Percentiles rank a stretch among this genome's conserved stretches.
These are phyloP conservation scores for Scaptomyza graminum DNA, from an alignment of 1,140 invertebrate genomes.

Conservation along the genomic window DNA sequence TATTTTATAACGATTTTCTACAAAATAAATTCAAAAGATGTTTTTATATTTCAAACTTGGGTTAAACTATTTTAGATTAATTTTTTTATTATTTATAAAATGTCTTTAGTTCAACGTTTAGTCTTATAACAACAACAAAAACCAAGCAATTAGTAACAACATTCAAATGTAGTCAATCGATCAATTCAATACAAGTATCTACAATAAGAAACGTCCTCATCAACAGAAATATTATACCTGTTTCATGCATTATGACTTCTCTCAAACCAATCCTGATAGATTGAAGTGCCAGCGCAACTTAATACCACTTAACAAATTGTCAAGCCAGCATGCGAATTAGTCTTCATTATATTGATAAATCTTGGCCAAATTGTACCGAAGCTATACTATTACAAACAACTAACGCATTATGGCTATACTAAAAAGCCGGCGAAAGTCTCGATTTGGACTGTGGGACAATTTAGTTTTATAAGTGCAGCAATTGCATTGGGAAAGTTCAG, in stretches of 20 bases:
- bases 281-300: slow-evolving; percentile 61
- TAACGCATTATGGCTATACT: no score
- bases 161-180: neutral
- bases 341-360: slow-evolving; percentile 83
- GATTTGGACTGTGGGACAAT: slow-evolving; percentile 15
- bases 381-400: neutral
- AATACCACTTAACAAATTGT: slow-evolving; percentile 77
- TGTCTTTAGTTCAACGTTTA: no score
- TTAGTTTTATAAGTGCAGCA: slow-evolving; percentile 23
- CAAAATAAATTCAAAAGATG: no score
- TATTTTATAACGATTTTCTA: no score
- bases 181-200: neutral
- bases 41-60: no score
- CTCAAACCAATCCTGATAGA: slow-evolving; percentile 56
- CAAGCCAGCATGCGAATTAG: slow-evolving; percentile 72
- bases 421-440: neutral
- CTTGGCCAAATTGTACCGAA: slow-evolving; percentile 52
- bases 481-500: slow-evolving; percentile 47
- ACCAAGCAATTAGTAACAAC: neutral
- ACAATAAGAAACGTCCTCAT: neutral
- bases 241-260: slow-evolving; percentile 6
- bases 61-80: no score
- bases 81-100: no score
- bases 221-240: neutral
- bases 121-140: no score